Conservation (phyloP, 2,797 vertebrate genomes). For the Cygnus olor region DNA sequence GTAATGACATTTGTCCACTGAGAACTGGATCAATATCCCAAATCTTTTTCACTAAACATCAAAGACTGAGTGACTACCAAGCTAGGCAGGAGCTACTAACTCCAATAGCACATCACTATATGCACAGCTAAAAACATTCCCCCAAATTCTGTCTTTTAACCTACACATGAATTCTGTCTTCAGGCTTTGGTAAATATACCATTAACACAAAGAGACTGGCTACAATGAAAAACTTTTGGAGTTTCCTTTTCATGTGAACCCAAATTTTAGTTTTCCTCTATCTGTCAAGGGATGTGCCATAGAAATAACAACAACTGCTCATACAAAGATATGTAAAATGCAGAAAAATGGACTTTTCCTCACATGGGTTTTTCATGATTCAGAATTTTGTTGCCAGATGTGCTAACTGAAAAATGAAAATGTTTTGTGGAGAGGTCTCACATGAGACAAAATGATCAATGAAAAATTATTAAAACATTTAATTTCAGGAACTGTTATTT, state of each 20-base stretch:
- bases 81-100: background rate
- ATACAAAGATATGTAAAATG: background rate
- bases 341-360: background rate
- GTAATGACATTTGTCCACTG: background rate
- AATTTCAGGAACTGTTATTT: background rate
- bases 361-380: background rate
- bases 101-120: background rate
- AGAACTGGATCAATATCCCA: constrained; percentile 9
- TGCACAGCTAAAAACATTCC: accelerated
- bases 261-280: background rate
- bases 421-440: background rate
- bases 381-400: background rate
- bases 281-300: background rate
- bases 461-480: background rate
- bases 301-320: background rate
- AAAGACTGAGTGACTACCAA: background rate
- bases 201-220: background rate
- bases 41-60: background rate
- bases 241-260: background rate
- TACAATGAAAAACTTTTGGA: background rate
- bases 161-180: background rate
- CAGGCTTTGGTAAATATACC: background rate
- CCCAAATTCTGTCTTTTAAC: background rate
- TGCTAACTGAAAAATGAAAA: background rate
- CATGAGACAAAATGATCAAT: background rate